Evolutionary conservation across 2,113 vertebrate genomes (phyloP), one percentile per base, ranked within the genome.

Genomic region (Tragelaphus scriptus): DNA sequence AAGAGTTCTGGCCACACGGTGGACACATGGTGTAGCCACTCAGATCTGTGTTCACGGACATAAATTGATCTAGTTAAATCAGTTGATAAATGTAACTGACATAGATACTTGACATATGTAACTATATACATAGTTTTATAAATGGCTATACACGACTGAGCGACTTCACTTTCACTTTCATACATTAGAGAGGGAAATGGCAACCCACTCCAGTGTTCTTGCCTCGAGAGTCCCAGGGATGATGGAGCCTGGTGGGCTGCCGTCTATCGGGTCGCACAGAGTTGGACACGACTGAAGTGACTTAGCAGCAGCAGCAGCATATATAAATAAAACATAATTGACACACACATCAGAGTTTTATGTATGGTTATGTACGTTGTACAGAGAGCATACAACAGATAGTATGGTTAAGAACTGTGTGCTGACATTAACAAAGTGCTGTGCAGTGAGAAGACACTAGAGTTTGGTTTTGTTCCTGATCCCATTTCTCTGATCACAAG

Each of bases 11-110:
- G 32, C 53, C 87, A 59, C 79, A 14, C 1, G 2, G 25, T 9
- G 7, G 13, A 6, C 3, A 2, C 17, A 0, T 6, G 8, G 2
- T 3, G 25, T 56, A 19, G 53, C 63, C 61, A 4, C 4, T 44
- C 25, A 44, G 56, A 26, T 11, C 47, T 51, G 1, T 32, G 68
- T 44, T 30, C 68, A 5, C n/a, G 32, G 51, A 58, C 28, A 17
- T n/a, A 28, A 3, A 3, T 8, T n/a, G 28, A 71, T 47, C 40
- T 2, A 15, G 6, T 71, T 55, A 85, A 56, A 28, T 56, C 44
- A 30, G 9, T 16, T 92, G 61, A 13, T 25, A 84, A 84, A n/a
- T n/a, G 7, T 10, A 55, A 21, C 49, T 5, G 36, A 56, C 25
- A 55, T 7, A 16, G 36, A 7, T 12, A 16, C 13, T 30, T 53